These are phyloP conservation scores for Pristionchus exspectatus DNA, from an alignment of 2,888 invertebrate species.

Conservation along the genomic window DNA sequence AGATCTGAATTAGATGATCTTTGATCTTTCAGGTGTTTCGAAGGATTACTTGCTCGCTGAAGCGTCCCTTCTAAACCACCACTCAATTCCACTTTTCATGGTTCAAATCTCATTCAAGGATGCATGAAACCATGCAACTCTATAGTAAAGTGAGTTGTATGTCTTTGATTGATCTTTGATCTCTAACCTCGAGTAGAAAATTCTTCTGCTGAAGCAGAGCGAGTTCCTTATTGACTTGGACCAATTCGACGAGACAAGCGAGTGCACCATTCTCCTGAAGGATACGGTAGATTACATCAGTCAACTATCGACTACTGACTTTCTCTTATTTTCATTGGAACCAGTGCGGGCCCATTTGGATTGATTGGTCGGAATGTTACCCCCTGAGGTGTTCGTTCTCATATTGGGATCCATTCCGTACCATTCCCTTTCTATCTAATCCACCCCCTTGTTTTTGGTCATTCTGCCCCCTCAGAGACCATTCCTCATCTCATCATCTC, in stretches of 20 bases:
- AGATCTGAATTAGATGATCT: slow-evolving; percentile 59
- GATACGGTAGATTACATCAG: not conserved
- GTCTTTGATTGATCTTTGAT: slow-evolving; percentile 23
- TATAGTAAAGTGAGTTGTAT: not conserved
- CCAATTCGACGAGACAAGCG: slow-evolving; percentile 75
- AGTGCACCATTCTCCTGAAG: slow-evolving; percentile 74
- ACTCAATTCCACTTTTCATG: not conserved
- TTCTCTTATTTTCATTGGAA: not conserved
- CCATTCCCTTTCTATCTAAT: not conserved
- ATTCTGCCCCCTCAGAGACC: not conserved
- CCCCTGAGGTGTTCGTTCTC: slow-evolving; percentile 7
- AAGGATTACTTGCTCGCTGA: not conserved
- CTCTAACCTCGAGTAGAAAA: slow-evolving; percentile 71
- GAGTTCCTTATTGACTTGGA: slow-evolving; percentile 76
- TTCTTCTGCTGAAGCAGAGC: slow-evolving; percentile 71
- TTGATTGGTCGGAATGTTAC: slow-evolving; percentile 31
- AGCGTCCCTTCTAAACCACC: not conserved
- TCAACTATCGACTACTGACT: not conserved
- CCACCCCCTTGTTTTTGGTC: not conserved
- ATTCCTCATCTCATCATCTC: not conserved
- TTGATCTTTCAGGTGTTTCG: not conserved
- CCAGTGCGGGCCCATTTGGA: not conserved
- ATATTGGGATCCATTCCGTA: not conserved
- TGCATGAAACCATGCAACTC: not conserved
- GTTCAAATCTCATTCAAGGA: slow-evolving; percentile 1